phyloP scores from a whole-genome alignment of 2,113 vertebrate genomes.

The Mastomys coucha region DNA sequence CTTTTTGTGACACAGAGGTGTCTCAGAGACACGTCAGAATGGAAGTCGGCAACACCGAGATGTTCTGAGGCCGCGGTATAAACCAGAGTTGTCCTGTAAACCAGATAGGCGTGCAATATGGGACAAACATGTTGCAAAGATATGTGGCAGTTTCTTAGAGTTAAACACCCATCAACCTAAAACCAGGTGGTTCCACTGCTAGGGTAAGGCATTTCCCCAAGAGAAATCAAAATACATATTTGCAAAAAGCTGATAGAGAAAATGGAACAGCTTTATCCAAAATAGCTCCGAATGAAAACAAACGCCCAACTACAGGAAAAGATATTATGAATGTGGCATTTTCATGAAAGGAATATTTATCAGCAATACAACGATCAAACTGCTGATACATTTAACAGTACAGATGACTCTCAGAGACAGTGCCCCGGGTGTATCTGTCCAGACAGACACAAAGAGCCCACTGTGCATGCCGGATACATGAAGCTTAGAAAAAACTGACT shows the following conservation, averaged over 20 bases:
- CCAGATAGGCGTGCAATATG: neutral
- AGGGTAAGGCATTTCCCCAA: neutral
- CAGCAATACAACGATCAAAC: neutral
- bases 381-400: neutral
- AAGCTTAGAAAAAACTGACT: neutral
- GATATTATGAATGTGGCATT: neutral
- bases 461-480: neutral
- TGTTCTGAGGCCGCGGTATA: neutral
- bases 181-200: neutral
- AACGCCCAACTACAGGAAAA: neutral
- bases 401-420: neutral
- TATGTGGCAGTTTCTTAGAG: neutral
- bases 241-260: neutral
- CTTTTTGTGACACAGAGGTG: neutral
- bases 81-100: neutral
- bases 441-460: neutral
- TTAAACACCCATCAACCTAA: neutral
- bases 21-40: neutral
- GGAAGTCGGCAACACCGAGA: neutral
- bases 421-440: neutral
- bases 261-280: neutral
- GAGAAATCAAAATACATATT: slow-evolving; percentile 39
- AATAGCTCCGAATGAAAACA: neutral
- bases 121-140: neutral
- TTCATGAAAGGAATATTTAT: slow-evolving; percentile 1